A percentile compares a stretch with the other conserved stretches of the same genome.
These are phyloP conservation scores for Nemotelus pantherinus DNA, from an alignment of 2,888 invertebrate genomes.

Conservation along the genomic window DNA sequence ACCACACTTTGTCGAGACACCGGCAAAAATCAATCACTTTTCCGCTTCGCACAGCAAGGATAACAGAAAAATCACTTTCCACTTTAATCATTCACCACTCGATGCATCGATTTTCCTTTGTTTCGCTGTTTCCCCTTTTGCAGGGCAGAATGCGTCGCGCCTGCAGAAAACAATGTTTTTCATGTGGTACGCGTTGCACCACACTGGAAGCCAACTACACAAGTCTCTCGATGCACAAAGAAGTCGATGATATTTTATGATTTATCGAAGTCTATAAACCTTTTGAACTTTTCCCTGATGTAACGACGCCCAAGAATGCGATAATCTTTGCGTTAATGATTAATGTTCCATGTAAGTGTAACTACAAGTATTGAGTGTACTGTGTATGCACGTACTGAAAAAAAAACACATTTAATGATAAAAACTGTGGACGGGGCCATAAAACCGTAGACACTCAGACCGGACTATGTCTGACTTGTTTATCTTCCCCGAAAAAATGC, in stretches of 20 bases:
- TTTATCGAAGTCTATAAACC: slow-evolving; percentile 32
- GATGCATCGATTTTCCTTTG: background rate
- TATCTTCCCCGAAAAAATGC: slow-evolving; percentile 6
- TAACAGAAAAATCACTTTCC: slow-evolving; percentile 9
- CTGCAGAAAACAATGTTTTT: too few relatives aligned
- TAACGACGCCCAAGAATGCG: background rate
- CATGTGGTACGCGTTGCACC: too few relatives aligned
- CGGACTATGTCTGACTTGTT: background rate
- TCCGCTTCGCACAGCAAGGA: too few relatives aligned
- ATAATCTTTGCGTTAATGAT: slow-evolving; percentile 25
- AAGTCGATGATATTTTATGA: slow-evolving; percentile 22
- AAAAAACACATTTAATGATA: slow-evolving; percentile 17
- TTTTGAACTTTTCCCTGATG: background rate
- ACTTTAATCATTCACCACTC: slow-evolving; percentile 29
- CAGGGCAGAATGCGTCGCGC: too few relatives aligned
- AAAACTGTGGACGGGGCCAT: slow-evolving; percentile 2
- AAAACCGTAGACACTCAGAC: background rate
- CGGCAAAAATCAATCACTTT: too few relatives aligned
- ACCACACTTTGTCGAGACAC: too few relatives aligned
- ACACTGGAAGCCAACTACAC: too few relatives aligned
- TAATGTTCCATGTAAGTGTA: background rate
- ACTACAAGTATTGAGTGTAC: background rate
- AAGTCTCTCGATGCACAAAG: background rate
- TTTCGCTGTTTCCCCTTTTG: background rate
- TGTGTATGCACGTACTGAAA: background rate